Evolutionary conservation across 1,140 invertebrate genomes (phyloP), one percentile per base, ranked within the genome.

Genomic region (Drosophila dunni): DNA sequence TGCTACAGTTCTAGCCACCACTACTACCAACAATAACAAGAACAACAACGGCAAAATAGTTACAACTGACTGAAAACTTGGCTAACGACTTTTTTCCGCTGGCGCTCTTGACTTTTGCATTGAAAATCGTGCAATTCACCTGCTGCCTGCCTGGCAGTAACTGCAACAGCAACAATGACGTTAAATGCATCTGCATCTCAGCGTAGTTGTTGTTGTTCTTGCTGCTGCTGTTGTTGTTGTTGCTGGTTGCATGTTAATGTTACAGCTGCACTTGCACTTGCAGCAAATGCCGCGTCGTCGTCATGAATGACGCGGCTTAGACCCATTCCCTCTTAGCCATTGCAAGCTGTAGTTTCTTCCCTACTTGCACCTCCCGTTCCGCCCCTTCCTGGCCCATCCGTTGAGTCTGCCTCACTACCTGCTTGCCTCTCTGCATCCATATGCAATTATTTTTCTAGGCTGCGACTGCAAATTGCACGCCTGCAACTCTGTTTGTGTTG

Each of bases 41-140:
- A 50, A 63, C 68, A 63, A 7, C 57, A 56, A 36, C 53, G 46
- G 67, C 74, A 64, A 78, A 85, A 81, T 85, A 85, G 81, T 85
- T 78, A 74, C 81, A 85, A 79, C 81, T 75, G 78, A 75, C 81
- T 73, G 71, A 78, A 82, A 89, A 89, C 84, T 89, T 89, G 84
- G 84, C 84, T 89, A 89, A 89, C 84, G 80, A 89, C 84, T 89
- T 89, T 89, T 89, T 89, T 89, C 85, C 85, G 85, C 76, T 90
- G 85, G 75, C 81, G 85, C 85, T 90, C 85, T 90, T 90, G 85
- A 90, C 85, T 90, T 90, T 90, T 88, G 79, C 86, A 91, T 88
- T 91, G 89, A 84, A 84, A 89, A 91, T 91, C 89, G 80, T 91
- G 88, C 88, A 84, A 91, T 91, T 91, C 84, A 91, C 89, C 84